phyloP scores from a whole-genome alignment of 2,113 vertebrate genomes.

The Paramormyrops kingsleyae region DNA sequence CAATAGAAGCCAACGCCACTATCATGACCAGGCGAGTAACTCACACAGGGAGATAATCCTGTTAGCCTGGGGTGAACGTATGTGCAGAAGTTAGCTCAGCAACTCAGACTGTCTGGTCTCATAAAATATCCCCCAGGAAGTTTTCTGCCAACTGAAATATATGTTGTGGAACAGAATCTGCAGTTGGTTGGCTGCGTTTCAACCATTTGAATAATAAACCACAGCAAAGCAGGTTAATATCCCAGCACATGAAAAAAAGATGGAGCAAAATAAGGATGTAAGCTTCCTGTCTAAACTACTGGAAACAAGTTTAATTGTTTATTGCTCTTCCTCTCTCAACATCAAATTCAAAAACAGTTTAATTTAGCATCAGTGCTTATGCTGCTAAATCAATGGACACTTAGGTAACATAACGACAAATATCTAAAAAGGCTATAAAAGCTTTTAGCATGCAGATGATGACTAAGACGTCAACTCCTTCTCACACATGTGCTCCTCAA shows the following conservation, averaged over 20 bases:
- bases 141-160: not conserved
- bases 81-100: not conserved
- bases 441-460: not conserved
- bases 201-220: not conserved
- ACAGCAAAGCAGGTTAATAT: not conserved
- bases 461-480: not conserved
- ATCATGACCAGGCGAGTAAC: not conserved
- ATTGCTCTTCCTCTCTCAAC: not conserved
- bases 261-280: not conserved
- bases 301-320: not conserved
- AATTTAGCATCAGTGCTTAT: not conserved
- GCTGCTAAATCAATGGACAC: not conserved
- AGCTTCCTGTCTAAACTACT: not conserved
- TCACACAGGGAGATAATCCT: not conserved
- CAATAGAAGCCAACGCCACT: constrained; percentile 17
- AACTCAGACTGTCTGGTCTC: not conserved
- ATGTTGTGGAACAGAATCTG: not conserved
- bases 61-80: not conserved
- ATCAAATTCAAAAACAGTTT: not conserved
- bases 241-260: not conserved
- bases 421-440: not conserved
- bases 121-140: constrained; percentile 3
- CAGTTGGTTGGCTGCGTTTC: not conserved
- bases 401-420: not conserved
- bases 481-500: not conserved